Base-by-base conservation (phyloP, 2,888 invertebrate genomes). In the Acleris laterana region DNA sequence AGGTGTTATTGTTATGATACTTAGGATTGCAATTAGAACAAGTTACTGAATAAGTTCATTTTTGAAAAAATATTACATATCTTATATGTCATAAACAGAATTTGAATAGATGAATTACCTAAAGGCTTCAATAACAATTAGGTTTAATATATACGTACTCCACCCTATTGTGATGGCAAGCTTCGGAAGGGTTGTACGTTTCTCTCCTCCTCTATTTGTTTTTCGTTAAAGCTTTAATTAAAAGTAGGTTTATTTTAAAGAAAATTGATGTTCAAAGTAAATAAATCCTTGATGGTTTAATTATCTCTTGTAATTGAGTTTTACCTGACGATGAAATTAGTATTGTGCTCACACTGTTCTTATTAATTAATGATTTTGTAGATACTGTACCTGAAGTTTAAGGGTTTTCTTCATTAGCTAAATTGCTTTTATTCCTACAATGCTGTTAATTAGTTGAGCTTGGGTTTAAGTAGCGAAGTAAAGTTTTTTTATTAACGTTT, bases 151-250 rank as follows among this genome's bases (percentile, higher is more conserved):
- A 63, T 68, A 63, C 68, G 63, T 62, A 48, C 61, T 57, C 62
- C 74, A 74, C 76, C 76, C 77, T 77, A 76, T 76, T 76, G 77
- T 78, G 82, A 77, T 75, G 80, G 76, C 73, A 70, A 72, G 77
- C 78, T 77, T 77, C 80, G 83, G 82, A 87, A 89, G 90, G 90
- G 89, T 90, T 90, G 82, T 74, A 70, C 78, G 78, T 78, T 78
- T 77, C 72, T 72, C 82, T 77, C 75, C 77, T 81, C 78, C 82
- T 89, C 78, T 91, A 89, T 91, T 91, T 90, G 89, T 89, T 88
- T 91, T 90, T 87, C 87, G 88, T 90, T 89, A 88, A 86, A 88
- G 90, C 88, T 88, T 91, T 91, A 90, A 91, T 90, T 91, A 90
- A 90, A 90, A 89, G 88, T 87, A 89, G 84, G 89, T 89, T 89